Evolutionary conservation across 2,888 invertebrate species (phyloP), one percentile per base, ranked within the genome.

Genomic region (Bugula neritina): DNA sequence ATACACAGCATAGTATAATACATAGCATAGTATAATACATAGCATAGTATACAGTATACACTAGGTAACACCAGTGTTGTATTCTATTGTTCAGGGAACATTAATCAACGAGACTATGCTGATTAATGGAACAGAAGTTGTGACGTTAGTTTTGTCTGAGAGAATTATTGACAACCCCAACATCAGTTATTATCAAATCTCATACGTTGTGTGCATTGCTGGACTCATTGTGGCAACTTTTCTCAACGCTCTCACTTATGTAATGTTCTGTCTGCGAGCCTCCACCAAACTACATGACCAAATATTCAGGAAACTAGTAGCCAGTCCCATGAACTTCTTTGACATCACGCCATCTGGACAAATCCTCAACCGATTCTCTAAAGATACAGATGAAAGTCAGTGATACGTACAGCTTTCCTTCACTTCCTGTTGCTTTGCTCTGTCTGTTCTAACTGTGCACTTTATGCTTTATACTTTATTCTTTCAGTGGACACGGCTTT

Each of bases 261-360:
- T 63, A 27, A 21, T 13, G 63, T 21, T 63, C 10, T 13, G 63
- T 63, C 43, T 43, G 43, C 5, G 43, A 73, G 89, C 89, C 1
- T 87, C 88, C 0, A 87, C 85, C 57, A 81, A 78, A 5, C 81
- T 89, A 69, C 89, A 89, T 77, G 84, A 86, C 71, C 77, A 79
- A 34, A 81, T 89, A 73, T 84, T 89, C 69, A 75, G 80, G 2
- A 85, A 86, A 27, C 73, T 81, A 10, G 72, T 83, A 57, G 73
- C 75, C n/a, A 77, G 78, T 10, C 79, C 81, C 13, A 80, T 81
- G 80, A 77, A 74, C 71, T 83, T 81, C 76, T 84, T 81, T 76
- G 83, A 81, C 71, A 79, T 76, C 52, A 83, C 78, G 13, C 80
- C 84, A 1, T 76, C 79, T 31, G 83, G 82, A 1, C 77, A 80